Evolutionary conservation across 2,797 vertebrate species (phyloP).

Genomic region (Huso huso): DNA sequence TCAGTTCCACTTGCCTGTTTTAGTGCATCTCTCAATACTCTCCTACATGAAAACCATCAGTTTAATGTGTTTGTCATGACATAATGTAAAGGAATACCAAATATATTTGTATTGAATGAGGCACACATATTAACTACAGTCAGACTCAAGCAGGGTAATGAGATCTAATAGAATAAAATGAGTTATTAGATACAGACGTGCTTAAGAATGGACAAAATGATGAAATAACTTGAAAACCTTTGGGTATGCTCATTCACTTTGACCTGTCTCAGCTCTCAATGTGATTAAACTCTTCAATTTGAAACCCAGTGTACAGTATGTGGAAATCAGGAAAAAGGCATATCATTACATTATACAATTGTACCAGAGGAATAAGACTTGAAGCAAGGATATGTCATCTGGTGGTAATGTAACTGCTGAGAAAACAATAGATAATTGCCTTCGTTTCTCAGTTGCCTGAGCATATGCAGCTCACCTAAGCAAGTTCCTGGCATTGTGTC

Average conservation of each 20-base stretch:
- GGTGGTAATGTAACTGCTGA: neutral
- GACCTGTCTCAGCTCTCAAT: slow-evolving; percentile 1
- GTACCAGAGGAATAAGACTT: neutral
- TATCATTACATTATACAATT: neutral
- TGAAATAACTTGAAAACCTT: too few relatives aligned
- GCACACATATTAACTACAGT: too few relatives aligned
- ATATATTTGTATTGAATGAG: too few relatives aligned
- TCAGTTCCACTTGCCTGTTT: slow-evolving; percentile 2
- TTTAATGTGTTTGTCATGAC: neutral
- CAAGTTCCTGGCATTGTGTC: too few relatives aligned
- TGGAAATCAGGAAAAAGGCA: slow-evolving; percentile 1
- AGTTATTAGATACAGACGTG: too few relatives aligned
- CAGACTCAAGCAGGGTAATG: too few relatives aligned
- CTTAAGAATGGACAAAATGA: too few relatives aligned
- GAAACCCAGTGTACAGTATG: neutral
- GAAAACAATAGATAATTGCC: neutral
- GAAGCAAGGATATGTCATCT: neutral
- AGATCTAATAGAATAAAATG: too few relatives aligned
- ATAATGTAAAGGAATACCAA: too few relatives aligned
- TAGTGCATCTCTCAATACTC: neutral
- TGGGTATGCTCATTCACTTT: neutral
- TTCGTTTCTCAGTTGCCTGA: neutral
- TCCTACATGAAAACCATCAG: neutral
- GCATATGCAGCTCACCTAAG: neutral
- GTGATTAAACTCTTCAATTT: slow-evolving; percentile 1